These are phyloP conservation scores for Telmatochromis sp. DNA, from an alignment of 2,113 vertebrate genomes.

Conservation along the genomic window DNA sequence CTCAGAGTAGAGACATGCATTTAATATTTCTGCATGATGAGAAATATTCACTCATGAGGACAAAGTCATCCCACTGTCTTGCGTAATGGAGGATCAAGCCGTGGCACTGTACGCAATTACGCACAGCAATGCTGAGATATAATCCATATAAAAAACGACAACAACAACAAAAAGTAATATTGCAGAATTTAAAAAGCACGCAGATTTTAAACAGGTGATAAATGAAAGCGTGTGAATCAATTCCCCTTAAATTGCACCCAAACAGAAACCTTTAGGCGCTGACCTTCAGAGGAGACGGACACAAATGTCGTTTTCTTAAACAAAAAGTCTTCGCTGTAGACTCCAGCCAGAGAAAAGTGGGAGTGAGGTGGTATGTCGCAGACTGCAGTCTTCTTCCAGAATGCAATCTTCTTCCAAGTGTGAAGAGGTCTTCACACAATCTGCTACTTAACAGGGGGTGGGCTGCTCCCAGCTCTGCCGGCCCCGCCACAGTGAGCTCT, in stretches of 20 bases:
- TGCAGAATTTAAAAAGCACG: background rate
- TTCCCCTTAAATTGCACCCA: background rate
- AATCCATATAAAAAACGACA: background rate
- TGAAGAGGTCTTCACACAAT: slow-evolving; percentile 74
- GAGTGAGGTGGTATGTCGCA: background rate
- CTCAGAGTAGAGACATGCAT: background rate
- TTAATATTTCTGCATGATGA: background rate
- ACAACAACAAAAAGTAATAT: background rate
- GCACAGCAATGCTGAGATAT: background rate
- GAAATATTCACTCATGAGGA: background rate
- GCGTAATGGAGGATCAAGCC: background rate
- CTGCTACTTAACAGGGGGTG: slow-evolving; percentile 82
- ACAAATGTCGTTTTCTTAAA: background rate
- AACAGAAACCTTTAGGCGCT: background rate
- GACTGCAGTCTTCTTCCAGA: slow-evolving; percentile 45
- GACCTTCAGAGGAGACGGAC: background rate
- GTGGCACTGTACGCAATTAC: slow-evolving; percentile 28
- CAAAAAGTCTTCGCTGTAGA: slow-evolving; percentile 72
- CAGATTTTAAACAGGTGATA: background rate
- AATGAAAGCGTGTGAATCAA: background rate
- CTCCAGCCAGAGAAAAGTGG: background rate
- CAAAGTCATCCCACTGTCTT: background rate
- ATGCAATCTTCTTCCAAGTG: slow-evolving; percentile 74
- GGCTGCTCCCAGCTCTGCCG: slow-evolving; percentile 72
- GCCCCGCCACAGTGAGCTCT: slow-evolving; percentile 68